Base-by-base conservation (phyloP, 2,113 vertebrate species). In the Emydura subglobosa region DNA sequence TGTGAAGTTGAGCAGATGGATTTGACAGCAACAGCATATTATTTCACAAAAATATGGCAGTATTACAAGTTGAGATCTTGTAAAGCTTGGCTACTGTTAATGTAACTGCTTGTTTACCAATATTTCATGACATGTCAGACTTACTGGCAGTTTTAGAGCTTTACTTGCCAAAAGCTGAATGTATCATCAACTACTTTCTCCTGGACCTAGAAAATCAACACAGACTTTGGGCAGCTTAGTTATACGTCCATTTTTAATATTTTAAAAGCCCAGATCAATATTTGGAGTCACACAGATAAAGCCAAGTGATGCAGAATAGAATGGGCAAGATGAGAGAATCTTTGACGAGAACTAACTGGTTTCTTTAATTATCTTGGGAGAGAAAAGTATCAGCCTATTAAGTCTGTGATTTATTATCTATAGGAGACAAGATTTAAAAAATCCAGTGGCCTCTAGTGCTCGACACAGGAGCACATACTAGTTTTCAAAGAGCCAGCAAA, bases 1-100 rank as follows among this genome's bases (percentile, higher is more conserved):
- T 59, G 93, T 90, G 92, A 51, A 8, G 42, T 2, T 4, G n/a
- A 92, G 44, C 97, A 97, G 97, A 97, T 96, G 97, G 93, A 72
- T 93, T 89, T 97, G 93, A 95, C 95, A 96, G 96, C 94, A 91
- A 0, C 39, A 90, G 55, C 94, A 72, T 86, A 86, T 95, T 88
- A 88, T 88, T 90, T 89, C 91, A 91, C 54, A 79, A 82, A 79
- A 95, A 95, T 79, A 81, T 96, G 95, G 96, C 95, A 92, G 96
- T 59, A 91, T 92, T 96, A 65, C 95, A 94, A 97, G 86, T 90
- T 89, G 82, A 95, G 90, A 93, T 95, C 93, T 95, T 93, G 96
- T 96, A 96, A 95, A 95, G 91, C 87, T 90, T 95, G 93, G 92
- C 97, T 83, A 79, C 89, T 3, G 3, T 81, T 95, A 83, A 93